These are phyloP conservation scores for Hemibagrus guttatus DNA, from an alignment of 2,797 vertebrate genomes.

Conservation along the genomic window DNA sequence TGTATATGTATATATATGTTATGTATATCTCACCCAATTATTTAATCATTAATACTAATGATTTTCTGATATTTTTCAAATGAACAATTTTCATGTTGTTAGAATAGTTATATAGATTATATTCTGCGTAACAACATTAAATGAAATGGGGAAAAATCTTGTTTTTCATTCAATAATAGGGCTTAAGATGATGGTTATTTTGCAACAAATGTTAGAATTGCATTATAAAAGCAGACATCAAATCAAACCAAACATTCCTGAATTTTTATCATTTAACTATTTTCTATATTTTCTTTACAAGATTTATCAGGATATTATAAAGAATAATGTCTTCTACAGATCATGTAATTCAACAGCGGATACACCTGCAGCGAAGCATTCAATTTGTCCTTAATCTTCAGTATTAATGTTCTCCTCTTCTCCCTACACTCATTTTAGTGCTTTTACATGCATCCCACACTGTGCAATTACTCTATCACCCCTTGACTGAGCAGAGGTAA, in stretches of 20 bases:
- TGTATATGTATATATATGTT: too few relatives aligned
- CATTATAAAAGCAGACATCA: not conserved
- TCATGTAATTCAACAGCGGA: not conserved
- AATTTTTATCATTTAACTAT: not conserved
- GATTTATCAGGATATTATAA: not conserved
- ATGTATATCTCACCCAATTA: not conserved
- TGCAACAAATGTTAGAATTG: not conserved
- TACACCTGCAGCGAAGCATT: not conserved
- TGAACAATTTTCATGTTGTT: too few relatives aligned
- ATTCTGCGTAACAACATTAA: not conserved
- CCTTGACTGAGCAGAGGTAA: slow-evolving; percentile 26
- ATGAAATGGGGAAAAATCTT: too few relatives aligned
- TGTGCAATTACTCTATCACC: slow-evolving; percentile 17
- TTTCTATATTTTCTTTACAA: too few relatives aligned
- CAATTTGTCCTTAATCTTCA: not conserved
- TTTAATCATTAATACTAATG: not conserved
- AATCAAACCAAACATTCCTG: not conserved
- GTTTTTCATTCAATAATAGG: not conserved
- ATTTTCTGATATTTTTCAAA: too few relatives aligned
- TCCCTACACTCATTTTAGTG: not conserved
- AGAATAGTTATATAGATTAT: not conserved
- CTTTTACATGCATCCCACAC: not conserved
- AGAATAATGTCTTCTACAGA: not conserved
- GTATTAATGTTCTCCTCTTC: slow-evolving; percentile 14
- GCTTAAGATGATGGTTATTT: not conserved